phyloP scores from a whole-genome alignment of 2,888 invertebrate genomes.

The Pristionchus maxplancki region DNA sequence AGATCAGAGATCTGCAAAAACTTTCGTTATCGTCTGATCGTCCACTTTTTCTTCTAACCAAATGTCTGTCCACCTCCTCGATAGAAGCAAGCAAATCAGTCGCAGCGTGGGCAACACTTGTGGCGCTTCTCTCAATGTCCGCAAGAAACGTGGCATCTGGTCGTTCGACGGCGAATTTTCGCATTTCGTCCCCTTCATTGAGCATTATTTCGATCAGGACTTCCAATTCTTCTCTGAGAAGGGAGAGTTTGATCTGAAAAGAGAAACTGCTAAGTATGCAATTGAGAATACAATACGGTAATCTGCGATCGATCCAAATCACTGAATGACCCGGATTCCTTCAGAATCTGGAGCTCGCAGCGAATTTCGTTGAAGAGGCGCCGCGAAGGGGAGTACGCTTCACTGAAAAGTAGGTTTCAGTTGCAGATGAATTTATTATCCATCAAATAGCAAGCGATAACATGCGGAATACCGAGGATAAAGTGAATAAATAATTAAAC shows the following conservation, averaged over 20 bases:
- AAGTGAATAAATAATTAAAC: neutral
- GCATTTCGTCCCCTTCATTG: neutral
- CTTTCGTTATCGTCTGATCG: neutral
- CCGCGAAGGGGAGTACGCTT: neutral
- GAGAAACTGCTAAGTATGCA: too few relatives aligned
- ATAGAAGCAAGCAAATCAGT: neutral
- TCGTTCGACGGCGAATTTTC: neutral
- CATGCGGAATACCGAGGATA: neutral
- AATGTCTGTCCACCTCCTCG: neutral
- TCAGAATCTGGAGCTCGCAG: neutral
- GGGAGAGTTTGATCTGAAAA: neutral
- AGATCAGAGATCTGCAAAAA: neutral
- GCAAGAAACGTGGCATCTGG: neutral
- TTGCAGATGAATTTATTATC: neutral
- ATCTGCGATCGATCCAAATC: neutral
- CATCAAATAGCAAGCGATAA: neutral
- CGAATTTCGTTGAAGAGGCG: neutral
- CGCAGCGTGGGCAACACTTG: neutral
- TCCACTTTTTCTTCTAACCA: neutral
- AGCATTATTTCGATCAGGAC: neutral
- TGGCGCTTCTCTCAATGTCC: neutral
- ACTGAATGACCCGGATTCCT: neutral
- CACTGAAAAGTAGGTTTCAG: neutral
- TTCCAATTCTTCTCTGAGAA: neutral
- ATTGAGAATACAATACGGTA: neutral